A percentile compares a stretch with the other conserved stretches of the same genome.
Conservation (phyloP, 2,113 vertebrate genomes). For the Sebastes schlegelii region DNA sequence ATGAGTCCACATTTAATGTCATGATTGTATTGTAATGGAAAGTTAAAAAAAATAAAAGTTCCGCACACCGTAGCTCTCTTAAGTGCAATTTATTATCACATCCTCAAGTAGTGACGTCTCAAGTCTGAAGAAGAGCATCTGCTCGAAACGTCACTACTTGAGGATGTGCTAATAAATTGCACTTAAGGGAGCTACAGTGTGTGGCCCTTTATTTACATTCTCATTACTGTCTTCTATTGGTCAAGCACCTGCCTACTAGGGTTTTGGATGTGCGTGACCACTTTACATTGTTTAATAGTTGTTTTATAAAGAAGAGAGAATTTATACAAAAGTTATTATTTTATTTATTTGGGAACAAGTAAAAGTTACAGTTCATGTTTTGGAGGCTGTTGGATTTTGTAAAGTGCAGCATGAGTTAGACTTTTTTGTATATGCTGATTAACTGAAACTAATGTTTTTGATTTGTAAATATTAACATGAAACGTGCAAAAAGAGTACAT, state of each 20-base stretch:
- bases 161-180: no score
- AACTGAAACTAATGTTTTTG: not conserved
- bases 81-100: no score
- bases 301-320: not conserved
- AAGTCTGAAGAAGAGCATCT: no score
- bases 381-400: not conserved
- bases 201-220: no score
- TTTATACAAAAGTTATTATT: not conserved
- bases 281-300: not conserved
- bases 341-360: not conserved
- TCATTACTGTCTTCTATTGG: no score
- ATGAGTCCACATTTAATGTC: not conserved
- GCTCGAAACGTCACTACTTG: no score
- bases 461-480: slow-evolving; percentile 4
- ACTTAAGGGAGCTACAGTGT: no score
- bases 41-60: no score
- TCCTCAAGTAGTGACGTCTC: no score
- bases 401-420: not conserved
- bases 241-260: no score
- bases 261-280: no score
- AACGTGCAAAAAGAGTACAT: not conserved
- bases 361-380: not conserved
- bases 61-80: no score
- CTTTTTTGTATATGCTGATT: not conserved
- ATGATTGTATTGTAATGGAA: not conserved